Conservation (phyloP, 2,888 invertebrate species). For the Pristionchus entomophagus region DNA sequence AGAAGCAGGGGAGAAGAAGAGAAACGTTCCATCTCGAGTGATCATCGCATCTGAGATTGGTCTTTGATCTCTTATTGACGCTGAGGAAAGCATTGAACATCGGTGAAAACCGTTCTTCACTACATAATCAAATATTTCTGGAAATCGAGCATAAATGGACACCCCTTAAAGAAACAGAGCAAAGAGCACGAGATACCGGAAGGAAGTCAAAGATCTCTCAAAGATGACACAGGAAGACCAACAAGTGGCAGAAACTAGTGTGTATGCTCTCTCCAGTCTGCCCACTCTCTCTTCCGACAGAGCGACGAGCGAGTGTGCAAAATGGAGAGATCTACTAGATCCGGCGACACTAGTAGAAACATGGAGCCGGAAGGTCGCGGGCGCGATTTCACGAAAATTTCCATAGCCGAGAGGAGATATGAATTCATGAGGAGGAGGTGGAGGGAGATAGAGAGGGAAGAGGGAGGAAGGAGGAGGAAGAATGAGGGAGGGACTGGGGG, state of each 20-base stretch:
- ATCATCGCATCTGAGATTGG: neutral
- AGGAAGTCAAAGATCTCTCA: no score
- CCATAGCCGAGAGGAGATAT: neutral
- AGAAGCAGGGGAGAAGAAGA: neutral
- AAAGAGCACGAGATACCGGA: no score
- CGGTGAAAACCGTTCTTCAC: neutral
- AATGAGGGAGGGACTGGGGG: constrained; percentile 36
- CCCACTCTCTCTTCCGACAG: no score
- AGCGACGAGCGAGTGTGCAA: neutral
- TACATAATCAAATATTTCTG: no score
- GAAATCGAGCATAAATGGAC: no score
- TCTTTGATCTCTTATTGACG: neutral
- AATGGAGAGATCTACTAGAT: neutral
- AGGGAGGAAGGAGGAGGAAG: constrained; percentile 36
- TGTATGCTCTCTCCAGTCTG: no score
- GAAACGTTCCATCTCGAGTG: neutral
- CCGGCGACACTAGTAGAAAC: neutral
- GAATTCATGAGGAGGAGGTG: constrained; percentile 14
- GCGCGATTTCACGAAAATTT: neutral
- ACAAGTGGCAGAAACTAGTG: neutral
- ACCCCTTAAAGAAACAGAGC: no score
- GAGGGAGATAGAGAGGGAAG: neutral
- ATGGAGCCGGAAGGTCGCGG: neutral
- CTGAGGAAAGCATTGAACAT: neutral
- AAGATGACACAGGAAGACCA: neutral